phyloP scores from a whole-genome alignment of 1,140 invertebrate genomes.

The Drosophila sechellia region DNA sequence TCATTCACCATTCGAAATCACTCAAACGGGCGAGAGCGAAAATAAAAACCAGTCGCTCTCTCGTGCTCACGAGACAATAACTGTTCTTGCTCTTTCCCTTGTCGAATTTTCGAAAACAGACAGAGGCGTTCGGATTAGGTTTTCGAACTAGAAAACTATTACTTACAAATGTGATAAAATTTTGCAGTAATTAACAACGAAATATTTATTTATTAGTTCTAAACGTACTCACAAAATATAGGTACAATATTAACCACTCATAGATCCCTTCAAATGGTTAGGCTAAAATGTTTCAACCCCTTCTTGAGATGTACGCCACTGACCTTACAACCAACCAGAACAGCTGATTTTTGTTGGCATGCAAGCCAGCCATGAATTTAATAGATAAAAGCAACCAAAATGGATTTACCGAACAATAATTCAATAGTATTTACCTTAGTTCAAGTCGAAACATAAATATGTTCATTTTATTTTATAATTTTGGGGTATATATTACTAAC shows the following conservation, averaged over 20 bases:
- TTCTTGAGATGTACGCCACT: background rate
- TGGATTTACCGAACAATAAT: background rate
- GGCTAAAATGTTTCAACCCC: background rate
- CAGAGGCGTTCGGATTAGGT: conserved; percentile 3
- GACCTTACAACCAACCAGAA: conserved; percentile 8
- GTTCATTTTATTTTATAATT: background rate
- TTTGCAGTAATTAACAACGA: background rate
- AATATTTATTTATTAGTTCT: background rate
- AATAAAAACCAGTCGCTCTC: background rate
- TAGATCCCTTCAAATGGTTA: no score
- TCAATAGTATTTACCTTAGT: background rate
- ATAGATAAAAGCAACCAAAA: background rate
- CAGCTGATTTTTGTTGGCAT: conserved; percentile 40
- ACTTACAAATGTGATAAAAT: no score
- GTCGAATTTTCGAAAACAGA: conserved; percentile 16
- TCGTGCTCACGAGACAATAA: background rate
- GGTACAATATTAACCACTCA: no score
- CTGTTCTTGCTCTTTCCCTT: background rate
- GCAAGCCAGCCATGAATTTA: background rate
- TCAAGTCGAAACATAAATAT: background rate
- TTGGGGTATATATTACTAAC: background rate
- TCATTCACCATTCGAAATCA: background rate
- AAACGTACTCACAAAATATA: no score
- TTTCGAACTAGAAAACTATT: no score
- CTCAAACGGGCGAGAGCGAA: conserved; percentile 5